Evolutionary conservation across 2,888 invertebrate species (phyloP).

Genomic region (Tridacna crocea): DNA sequence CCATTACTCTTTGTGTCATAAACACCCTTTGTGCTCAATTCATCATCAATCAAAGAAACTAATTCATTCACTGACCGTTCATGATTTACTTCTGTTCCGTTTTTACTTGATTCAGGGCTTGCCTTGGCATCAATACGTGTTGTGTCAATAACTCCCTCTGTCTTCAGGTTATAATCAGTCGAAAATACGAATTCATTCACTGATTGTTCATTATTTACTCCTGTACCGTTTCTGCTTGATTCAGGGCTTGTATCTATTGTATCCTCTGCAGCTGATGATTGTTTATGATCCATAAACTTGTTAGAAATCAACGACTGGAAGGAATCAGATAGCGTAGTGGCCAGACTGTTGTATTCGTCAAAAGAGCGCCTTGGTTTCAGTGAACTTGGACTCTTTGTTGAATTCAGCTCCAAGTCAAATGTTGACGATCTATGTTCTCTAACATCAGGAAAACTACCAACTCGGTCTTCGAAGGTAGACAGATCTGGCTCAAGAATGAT

Average conservation of each 20-base stretch:
- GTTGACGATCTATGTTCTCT: constrained; percentile 40
- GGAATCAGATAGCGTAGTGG: background rate
- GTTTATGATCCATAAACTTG: background rate
- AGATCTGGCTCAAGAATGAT: constrained; percentile 52
- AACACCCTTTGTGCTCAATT: background rate
- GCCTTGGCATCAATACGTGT: background rate
- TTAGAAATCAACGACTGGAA: constrained; percentile 16
- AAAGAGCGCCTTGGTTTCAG: background rate
- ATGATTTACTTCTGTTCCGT: too few relatives aligned
- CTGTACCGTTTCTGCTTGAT: too few relatives aligned
- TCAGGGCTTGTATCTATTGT: too few relatives aligned
- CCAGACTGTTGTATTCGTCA: background rate
- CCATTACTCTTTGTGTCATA: background rate
- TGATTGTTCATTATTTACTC: too few relatives aligned
- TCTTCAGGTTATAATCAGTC: background rate
- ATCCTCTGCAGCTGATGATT: too few relatives aligned
- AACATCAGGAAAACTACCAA: constrained; percentile 4
- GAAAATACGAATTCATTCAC: background rate
- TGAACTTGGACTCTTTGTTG: background rate
- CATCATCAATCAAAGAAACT: background rate
- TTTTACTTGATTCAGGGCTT: too few relatives aligned
- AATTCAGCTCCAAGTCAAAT: background rate
- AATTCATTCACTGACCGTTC: background rate
- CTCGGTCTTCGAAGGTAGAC: constrained; percentile 11
- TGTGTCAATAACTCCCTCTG: background rate